A percentile compares a stretch with the other conserved stretches of the same genome.
These are phyloP conservation scores for Ictalurus furcatus DNA, from an alignment of 2,113 vertebrate species.

Conservation along the genomic window DNA sequence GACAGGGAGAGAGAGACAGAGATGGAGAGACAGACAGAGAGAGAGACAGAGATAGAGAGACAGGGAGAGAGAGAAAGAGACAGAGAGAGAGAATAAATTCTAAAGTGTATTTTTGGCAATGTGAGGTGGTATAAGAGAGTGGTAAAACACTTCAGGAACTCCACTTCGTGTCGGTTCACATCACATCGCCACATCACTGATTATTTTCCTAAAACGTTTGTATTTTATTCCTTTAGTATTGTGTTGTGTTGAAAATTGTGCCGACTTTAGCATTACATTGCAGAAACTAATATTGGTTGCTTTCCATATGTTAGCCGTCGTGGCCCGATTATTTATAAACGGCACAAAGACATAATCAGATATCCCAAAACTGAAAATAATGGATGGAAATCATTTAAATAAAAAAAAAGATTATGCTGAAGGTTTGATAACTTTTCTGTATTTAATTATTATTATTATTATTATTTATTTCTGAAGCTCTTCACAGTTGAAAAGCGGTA, in stretches of 20 bases:
- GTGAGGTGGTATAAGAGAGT: not conserved
- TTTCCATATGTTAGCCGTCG: not conserved
- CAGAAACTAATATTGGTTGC: not conserved
- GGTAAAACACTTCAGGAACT: not conserved
- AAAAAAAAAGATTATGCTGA: not conserved
- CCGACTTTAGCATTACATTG: not conserved
- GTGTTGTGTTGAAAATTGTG: not conserved
- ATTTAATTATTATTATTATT: not conserved
- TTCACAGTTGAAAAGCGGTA: not conserved
- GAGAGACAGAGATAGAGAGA: conserved; percentile 1
- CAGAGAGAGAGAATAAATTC: not conserved
- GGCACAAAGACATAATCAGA: not conserved
- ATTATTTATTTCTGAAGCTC: not conserved
- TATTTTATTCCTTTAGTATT: not conserved
- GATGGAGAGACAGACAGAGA: not conserved
- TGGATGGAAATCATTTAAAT: no score
- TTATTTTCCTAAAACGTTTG: not conserved
- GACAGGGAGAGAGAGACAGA: not conserved
- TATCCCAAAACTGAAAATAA: no score
- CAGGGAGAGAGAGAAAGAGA: not conserved
- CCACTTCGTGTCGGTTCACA: not conserved
- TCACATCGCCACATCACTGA: not conserved
- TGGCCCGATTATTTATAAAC: not conserved
- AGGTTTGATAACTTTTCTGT: not conserved
- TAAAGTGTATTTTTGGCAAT: no score